phyloP scores from a whole-genome alignment of 2,113 vertebrate species.

The Ursus arctos region DNA sequence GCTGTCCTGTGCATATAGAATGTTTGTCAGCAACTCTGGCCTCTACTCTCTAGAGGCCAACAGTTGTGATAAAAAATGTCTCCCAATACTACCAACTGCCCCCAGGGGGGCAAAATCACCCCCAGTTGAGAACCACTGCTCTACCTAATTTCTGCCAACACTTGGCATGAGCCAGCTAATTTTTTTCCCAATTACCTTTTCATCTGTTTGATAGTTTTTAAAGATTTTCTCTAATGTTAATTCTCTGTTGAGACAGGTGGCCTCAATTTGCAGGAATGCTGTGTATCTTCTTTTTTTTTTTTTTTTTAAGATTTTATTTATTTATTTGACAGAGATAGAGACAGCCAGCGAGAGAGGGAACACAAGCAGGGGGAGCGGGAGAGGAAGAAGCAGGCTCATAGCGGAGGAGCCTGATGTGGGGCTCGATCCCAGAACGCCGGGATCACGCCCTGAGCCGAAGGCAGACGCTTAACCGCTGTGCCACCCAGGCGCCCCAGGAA shows the following conservation, averaged over 20 bases:
- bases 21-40: neutral
- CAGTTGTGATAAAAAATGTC: neutral
- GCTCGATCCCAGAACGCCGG: too few relatives aligned
- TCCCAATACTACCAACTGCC: neutral
- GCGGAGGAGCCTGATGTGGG: too few relatives aligned
- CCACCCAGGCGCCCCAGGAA: too few relatives aligned
- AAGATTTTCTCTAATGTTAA: neutral
- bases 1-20: neutral
- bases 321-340: too few relatives aligned
- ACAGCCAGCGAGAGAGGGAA: too few relatives aligned
- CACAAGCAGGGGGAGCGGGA: too few relatives aligned
- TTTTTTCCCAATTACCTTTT: neutral
- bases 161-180: neutral
- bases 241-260: neutral
- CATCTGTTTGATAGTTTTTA: neutral
- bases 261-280: neutral
- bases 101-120: neutral
- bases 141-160: neutral
- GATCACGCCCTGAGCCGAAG: too few relatives aligned
- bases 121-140: neutral
- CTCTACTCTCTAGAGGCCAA: neutral
- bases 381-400: too few relatives aligned
- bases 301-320: too few relatives aligned
- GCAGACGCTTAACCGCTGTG: too few relatives aligned
- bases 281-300: neutral